Evolutionary conservation across 1,140 invertebrate genomes (phyloP), one percentile per base, ranked within the genome.

Genomic region (Pinna nobilis): DNA sequence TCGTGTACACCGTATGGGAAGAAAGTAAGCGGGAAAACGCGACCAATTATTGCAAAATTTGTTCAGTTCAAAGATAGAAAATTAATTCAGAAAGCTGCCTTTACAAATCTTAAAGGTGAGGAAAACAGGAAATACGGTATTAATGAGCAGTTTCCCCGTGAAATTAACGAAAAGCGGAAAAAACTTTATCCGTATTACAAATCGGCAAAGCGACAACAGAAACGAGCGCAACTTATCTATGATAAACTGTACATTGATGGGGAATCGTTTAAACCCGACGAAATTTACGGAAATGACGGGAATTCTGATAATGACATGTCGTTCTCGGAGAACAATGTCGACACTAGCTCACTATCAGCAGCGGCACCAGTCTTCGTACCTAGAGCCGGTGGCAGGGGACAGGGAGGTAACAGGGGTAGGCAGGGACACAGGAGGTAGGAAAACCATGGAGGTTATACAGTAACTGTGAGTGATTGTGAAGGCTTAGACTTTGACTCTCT

Each of bases 1-100:
- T 23, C 37, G 59, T 20, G 59, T 39, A 2, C 59, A 61, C 41
- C n/a, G 59, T 5, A 61, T 61, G 37, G 59, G 59, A n/a, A 1
- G 32, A 3, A 61, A 39, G 37, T 20, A n/a, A n/a, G 33, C 3
- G 59, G 35, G 1, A 61, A 61, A 61, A 18, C 20, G 1, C 37
- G 59, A 41, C 59, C 59, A 9, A 61, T 61, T 11, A 20, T 61
- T 61, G 59, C 32, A n/a, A 61, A 61, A 61, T 61, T 61, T 20
- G 37, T 23, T 7, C 9, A 51, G 9, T 51, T 13, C 23, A 51
- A 51, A 51, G 50, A 51, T 7, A 51, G 20, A 23, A 20, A 51
- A 51, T 7, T 51, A 23, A 20, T 51, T 9, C 9, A 20, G 6
- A 51, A 51, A 23, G 9, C 50, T 11, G 50, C 23, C 23, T 23